Evolutionary conservation across 2,888 invertebrate species (phyloP).

Genomic region (Dasysyrphus tricinctus): DNA sequence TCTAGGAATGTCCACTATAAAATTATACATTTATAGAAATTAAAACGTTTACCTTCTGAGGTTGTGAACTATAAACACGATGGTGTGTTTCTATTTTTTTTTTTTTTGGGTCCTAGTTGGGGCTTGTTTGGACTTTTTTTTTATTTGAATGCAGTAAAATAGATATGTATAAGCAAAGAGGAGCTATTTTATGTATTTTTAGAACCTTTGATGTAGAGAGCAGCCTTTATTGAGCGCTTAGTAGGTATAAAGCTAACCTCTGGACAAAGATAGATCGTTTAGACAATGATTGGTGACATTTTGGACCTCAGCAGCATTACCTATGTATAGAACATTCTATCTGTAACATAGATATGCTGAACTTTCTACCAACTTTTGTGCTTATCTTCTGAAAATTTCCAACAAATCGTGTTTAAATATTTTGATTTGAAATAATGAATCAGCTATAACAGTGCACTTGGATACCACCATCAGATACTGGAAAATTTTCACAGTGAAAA

Average conservation of each 20-base stretch:
- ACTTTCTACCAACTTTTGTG: not conserved
- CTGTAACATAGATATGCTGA: too few relatives aligned
- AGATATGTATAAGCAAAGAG: not conserved
- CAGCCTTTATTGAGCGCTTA: not conserved
- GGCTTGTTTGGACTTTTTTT: conserved; percentile 1
- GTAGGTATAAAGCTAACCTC: not conserved
- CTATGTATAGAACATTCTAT: not conserved
- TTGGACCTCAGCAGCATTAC: not conserved
- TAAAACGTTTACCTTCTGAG: not conserved
- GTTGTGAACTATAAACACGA: not conserved
- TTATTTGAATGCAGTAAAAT: not conserved
- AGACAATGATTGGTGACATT: not conserved
- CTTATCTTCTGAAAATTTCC: not conserved
- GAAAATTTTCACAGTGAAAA: not conserved
- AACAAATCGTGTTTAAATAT: too few relatives aligned
- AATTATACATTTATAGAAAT: not conserved
- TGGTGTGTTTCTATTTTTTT: not conserved
- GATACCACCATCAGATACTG: not conserved
- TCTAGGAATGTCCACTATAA: conserved; percentile 3
- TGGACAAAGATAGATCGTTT: not conserved
- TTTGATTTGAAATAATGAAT: too few relatives aligned
- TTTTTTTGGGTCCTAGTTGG: not conserved
- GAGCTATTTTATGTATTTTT: not conserved
- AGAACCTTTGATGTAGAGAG: not conserved
- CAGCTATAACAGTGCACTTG: not conserved